A percentile compares a stretch with the other conserved stretches of the same genome.
These are phyloP conservation scores for Morone chrysops DNA, from an alignment of 2,113 vertebrate genomes.

Conservation along the genomic window DNA sequence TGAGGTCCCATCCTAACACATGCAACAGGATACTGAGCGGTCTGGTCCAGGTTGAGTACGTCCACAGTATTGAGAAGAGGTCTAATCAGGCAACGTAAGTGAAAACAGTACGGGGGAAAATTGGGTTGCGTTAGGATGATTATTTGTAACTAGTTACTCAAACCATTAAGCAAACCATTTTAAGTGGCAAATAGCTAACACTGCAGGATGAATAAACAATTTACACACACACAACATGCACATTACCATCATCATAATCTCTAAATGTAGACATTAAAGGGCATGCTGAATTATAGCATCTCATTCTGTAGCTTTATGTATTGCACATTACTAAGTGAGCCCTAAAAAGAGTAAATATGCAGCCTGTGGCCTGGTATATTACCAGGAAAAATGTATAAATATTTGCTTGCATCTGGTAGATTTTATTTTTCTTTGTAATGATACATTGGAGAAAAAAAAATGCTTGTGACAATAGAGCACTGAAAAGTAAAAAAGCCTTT, in stretches of 20 bases:
- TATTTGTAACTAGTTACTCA: not conserved
- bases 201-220: not conserved
- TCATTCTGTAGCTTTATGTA: not conserved
- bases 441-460: not conserved
- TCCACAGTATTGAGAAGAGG: too few species aligned
- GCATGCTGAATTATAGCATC: not conserved
- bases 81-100: too few species aligned
- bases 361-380: not conserved
- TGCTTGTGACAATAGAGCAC: not conserved
- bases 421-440: not conserved
- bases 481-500: conserved; percentile 2
- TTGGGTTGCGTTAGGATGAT: too few species aligned
- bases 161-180: not conserved
- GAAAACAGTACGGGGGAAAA: too few species aligned
- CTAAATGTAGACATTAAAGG: not conserved
- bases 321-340: not conserved
- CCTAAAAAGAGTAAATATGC: not conserved
- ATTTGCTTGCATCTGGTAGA: not conserved
- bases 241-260: not conserved
- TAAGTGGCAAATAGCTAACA: not conserved
- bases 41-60: too few species aligned
- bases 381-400: not conserved
- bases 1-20: too few species aligned
- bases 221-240: not conserved
- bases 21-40: too few species aligned